Base-by-base conservation (phyloP, 2,113 vertebrate species). In the Amblyornis subalaris region DNA sequence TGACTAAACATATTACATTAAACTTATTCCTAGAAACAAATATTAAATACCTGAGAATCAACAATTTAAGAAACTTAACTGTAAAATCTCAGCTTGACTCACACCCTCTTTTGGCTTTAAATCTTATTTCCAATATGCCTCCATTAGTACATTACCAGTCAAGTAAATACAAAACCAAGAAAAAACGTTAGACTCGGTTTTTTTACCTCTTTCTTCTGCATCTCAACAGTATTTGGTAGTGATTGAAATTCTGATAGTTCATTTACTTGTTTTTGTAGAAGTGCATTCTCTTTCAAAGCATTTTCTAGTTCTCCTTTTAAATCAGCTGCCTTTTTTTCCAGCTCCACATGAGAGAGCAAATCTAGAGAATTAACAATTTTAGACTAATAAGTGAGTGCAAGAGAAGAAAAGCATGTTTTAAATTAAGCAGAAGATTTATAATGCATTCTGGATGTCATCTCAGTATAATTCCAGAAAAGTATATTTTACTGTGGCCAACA, bases 251-350 rank as follows among this genome's bases (percentile, higher is more conserved):
- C 96, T 31, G 97, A 97, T 12, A 98, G 74, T 22, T 94, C 92
- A 21, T 95, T 70, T 28, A 97, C 57, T 95, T 98, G 96, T n/a
- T 95, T 96, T 65, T 81, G 96, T 55, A 98, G 95, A 83, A 74
- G 10, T 35, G 28, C 29, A 28, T 98, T 98, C 75, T 96, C 98
- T 91, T 98, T 93, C 44, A 76, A 61, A 84, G 94, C 94, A 66
- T 96, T 97, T 40, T 97, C 95, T 69, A 99, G 86, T 61, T 98
- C 97, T 93, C 95, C 97, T 73, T 97, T 98, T 50, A 98, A 96
- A 17, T 94, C 95, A 13, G 81, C 79, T 40, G 98, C 90, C 1
- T 89, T 98, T 91, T 95, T 98, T 92, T 98, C 98, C 61, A 99
- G 91, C 35, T 98, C 98, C 75, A 98, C 23, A 61, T 88, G 92